Conservation (phyloP, 92 coral and sea anemone species). For the Epizoanthus ramosus region DNA sequence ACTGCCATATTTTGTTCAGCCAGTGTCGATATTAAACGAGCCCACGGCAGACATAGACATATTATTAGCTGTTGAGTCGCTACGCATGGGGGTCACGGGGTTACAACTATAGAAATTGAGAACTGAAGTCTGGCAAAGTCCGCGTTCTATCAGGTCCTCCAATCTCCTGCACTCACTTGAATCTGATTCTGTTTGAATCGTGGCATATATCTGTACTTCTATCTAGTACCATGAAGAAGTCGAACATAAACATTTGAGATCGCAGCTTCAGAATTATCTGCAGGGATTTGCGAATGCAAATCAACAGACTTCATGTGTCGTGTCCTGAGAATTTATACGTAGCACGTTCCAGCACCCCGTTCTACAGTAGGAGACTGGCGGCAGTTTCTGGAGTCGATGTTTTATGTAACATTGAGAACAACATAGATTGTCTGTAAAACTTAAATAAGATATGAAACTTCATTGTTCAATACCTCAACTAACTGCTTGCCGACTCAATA, state of each 20-base stretch:
- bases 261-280: background rate
- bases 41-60: background rate
- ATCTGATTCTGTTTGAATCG: background rate
- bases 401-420: no score
- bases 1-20: background rate
- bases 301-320: slow-evolving; percentile 5
- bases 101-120: slow-evolving; percentile 24
- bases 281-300: slow-evolving; percentile 10
- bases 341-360: background rate
- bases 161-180: background rate
- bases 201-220: background rate
- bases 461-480: background rate
- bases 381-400: no score
- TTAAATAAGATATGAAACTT: background rate
- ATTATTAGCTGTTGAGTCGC: slow-evolving; percentile 4
- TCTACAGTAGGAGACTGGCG: no score
- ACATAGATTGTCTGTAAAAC: no score
- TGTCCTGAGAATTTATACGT: background rate
- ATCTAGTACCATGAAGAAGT: background rate
- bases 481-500: background rate
- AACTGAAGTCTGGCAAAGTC: slow-evolving; percentile 10
- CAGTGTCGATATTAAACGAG: background rate
- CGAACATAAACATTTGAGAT: slow-evolving; percentile 1
- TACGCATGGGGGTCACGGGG: slow-evolving; percentile 32
- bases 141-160: no score